These are phyloP conservation scores for Drosophila formosana DNA, from an alignment of 2,888 invertebrate species.

Conservation along the genomic window DNA sequence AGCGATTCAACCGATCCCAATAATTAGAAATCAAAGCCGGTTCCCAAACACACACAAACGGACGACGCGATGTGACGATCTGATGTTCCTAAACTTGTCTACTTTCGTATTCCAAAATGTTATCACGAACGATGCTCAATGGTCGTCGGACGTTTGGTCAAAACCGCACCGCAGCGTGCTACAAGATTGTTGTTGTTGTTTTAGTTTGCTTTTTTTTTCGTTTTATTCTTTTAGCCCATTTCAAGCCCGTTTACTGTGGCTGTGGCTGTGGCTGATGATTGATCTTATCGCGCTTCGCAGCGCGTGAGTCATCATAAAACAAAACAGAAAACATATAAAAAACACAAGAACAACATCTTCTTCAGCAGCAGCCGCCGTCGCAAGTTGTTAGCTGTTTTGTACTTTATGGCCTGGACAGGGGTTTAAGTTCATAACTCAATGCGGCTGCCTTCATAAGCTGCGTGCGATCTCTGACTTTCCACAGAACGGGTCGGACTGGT, in stretches of 20 bases:
- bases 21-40: conserved; percentile 81
- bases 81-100: conserved; percentile 65
- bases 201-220: conserved; percentile 3
- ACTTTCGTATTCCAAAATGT: conserved; percentile 79
- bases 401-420: conserved; percentile 67
- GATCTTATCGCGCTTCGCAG: conserved; percentile 70
- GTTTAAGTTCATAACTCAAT: conserved; percentile 77
- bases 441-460: conserved; percentile 58
- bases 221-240: conserved; percentile 27
- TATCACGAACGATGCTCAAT: conserved; percentile 59
- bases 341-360: conserved; percentile 52
- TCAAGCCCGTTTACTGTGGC: conserved; percentile 33
- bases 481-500: conserved; percentile 30
- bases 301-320: conserved; percentile 73
- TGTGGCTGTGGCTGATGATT: conserved; percentile 60
- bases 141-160: conserved; percentile 28
- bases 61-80: conserved; percentile 22
- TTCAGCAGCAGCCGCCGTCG: conserved; percentile 61
- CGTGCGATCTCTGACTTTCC: conserved; percentile 57
- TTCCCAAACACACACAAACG: conserved; percentile 45
- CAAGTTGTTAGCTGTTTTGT: conserved; percentile 75
- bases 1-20: conserved; percentile 59
- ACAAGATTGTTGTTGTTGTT: conserved; percentile 15
- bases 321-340: conserved; percentile 23
- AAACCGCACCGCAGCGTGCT: conserved; percentile 53